Evolutionary conservation across 2,113 vertebrate genomes (phyloP), one percentile per base, ranked within the genome.

Genomic region (Lasiurus borealis): DNA sequence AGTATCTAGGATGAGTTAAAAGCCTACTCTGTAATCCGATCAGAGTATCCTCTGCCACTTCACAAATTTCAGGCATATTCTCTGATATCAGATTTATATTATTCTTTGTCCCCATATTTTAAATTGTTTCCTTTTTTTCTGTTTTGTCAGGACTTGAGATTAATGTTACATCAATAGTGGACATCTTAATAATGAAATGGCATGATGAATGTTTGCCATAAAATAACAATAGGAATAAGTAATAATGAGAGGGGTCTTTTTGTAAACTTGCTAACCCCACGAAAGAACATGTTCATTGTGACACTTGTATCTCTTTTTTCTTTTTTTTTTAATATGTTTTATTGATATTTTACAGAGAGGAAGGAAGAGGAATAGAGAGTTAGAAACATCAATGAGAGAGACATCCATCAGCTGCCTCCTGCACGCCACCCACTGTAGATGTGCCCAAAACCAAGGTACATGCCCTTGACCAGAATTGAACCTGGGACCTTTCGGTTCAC

Each of bases 31-130:
- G 3, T 13, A 85, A 52, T 86, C 6, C 6, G 21, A 16, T 73
- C 5, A 88, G 31, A 76, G 11, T 57, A 71, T 34, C 73, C 66
- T 52, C 68, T 59, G 54, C 23, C 1, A 14, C 10, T 88, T 14
- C 25, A 57, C 7, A 64, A 71, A 72, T 62, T 78, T 44, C 34
- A 54, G 31, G 66, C 2, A 21, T 52, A 52, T 52, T 57, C 16
- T 85, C 34, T 73, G 52, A 40, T 29, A 40, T 66, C 46, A 93
- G 29, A 66, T 88, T 93, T 44, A 15, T 80, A 90, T 75, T 80
- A 90, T 75, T 78, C 5, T 85, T 50, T 91, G 86, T 76, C 1
- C 14, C 7, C 6, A 75, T 12, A 23, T 83, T 69, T 2, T 50
- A 66, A 76, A 46, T 46, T 3, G 10, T 18, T 94, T 75, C n/a